Evolutionary conservation across 2,797 vertebrate species (phyloP).

Genomic region (Oceanodroma leucorhoa): DNA sequence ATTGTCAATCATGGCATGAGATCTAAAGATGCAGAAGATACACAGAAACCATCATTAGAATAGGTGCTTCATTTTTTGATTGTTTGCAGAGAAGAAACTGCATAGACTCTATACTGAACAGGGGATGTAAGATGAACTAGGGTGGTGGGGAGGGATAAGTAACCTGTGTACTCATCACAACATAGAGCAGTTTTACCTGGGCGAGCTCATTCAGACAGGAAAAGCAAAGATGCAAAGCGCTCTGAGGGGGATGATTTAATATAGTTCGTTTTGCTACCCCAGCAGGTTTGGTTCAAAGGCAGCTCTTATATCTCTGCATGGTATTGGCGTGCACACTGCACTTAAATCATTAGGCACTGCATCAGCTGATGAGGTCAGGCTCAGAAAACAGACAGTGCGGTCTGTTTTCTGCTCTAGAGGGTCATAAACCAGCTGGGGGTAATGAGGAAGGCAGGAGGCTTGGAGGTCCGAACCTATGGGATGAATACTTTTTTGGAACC

Average conservation of each 20-base stretch:
- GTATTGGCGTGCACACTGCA: neutral
- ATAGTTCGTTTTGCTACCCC: neutral
- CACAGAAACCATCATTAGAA: neutral
- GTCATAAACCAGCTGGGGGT: neutral
- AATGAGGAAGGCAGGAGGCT: neutral
- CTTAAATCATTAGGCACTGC: neutral
- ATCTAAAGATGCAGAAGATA: neutral
- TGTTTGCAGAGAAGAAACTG: neutral
- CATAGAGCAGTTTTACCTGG: neutral
- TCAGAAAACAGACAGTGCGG: neutral
- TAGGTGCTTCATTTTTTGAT: neutral
- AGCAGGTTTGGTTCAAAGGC: neutral
- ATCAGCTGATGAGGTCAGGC: neutral
- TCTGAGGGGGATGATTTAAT: neutral
- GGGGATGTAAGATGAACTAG: neutral
- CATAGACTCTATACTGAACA: fast-evolving
- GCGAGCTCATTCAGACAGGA: fast-evolving
- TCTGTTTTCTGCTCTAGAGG: neutral
- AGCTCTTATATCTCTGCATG: neutral
- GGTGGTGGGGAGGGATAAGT: neutral
- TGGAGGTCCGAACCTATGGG: neutral
- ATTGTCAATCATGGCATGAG: neutral
- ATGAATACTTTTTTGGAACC: neutral
- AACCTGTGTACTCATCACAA: neutral
- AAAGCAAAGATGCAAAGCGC: neutral